These are phyloP conservation scores for Strix uralensis DNA, from an alignment of 2,113 vertebrate species.

Conservation along the genomic window DNA sequence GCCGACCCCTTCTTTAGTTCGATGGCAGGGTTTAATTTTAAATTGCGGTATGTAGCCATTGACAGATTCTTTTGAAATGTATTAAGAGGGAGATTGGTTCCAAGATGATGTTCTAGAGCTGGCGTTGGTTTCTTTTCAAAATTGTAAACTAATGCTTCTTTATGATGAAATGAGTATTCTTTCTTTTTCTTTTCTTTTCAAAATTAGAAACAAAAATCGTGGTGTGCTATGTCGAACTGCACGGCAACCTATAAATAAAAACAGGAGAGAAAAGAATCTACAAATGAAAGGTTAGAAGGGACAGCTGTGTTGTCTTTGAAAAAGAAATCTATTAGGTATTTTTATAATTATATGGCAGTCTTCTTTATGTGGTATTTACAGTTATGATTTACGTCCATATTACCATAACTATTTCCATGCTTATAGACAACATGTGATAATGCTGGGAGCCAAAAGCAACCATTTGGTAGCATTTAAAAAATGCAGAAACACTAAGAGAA, in stretches of 20 bases:
- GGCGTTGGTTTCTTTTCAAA: conserved; percentile 13
- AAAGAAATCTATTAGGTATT: conserved; percentile 68
- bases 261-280: conserved; percentile 61
- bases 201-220: conserved; percentile 56
- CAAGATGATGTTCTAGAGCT: conserved; percentile 55
- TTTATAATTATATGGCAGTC: conserved; percentile 66
- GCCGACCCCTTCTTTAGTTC: conserved; percentile 35
- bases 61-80: conserved; percentile 60
- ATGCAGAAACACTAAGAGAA: conserved; percentile 50
- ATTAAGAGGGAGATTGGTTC: conserved; percentile 34
- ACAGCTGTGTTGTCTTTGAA: conserved; percentile 66
- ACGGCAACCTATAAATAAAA: conserved; percentile 51
- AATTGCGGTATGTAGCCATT: conserved; percentile 32
- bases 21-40: conserved; percentile 50
- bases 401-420: conserved; percentile 67
- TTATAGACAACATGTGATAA: conserved; percentile 62
- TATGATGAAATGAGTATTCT: conserved; percentile 38
- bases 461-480: conserved; percentile 69
- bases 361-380: conserved; percentile 67
- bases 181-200: conserved; percentile 16
- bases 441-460: conserved; percentile 44
- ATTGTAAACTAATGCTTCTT: conserved; percentile 44
- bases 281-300: conserved; percentile 57
- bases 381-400: conserved; percentile 60
- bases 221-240: conserved; percentile 31